A percentile compares a stretch with the other conserved stretches of the same genome.
These are phyloP conservation scores for Halichoerus grypus DNA, from an alignment of 2,113 vertebrate species.

Conservation along the genomic window DNA sequence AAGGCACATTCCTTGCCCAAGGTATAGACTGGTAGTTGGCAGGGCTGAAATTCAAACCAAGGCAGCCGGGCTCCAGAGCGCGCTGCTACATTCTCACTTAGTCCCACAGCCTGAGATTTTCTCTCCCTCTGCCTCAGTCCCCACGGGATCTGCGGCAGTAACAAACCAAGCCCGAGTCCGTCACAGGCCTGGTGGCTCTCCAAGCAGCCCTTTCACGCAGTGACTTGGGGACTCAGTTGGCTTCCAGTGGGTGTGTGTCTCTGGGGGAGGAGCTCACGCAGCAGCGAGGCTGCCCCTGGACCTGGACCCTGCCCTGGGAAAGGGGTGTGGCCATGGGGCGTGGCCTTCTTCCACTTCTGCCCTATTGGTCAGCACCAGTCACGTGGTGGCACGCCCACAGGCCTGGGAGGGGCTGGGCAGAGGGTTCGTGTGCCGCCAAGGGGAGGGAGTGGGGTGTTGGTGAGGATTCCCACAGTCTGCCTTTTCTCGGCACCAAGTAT, in stretches of 20 bases:
- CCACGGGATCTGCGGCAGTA: not conserved
- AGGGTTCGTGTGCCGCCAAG: not conserved
- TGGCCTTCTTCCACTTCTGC: not conserved
- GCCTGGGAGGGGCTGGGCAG: accelerated
- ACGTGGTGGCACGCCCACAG: not conserved
- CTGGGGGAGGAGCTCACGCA: too few relatives aligned
- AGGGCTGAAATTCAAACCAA: too few relatives aligned
- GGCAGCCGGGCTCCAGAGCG: not conserved
- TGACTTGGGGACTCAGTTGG: not conserved
- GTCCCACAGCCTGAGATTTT: too few relatives aligned
- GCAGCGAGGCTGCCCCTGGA: accelerated
- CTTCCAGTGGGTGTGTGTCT: not conserved
- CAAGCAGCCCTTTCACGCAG: not conserved
- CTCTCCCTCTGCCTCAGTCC: not conserved
- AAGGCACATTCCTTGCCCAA: not conserved
- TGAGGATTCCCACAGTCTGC: accelerated
- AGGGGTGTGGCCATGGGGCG: too few relatives aligned
- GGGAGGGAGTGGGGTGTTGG: not conserved
- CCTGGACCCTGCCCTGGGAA: accelerated
- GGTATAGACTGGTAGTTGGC: not conserved
- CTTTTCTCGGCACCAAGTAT: not conserved
- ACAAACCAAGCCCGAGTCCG: not conserved
- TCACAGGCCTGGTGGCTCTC: not conserved
- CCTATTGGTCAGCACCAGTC: not conserved
- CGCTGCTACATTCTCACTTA: accelerated